phyloP scores from a whole-genome alignment of 2,888 invertebrate species.

The Scelioninae gen. 2 region DNA sequence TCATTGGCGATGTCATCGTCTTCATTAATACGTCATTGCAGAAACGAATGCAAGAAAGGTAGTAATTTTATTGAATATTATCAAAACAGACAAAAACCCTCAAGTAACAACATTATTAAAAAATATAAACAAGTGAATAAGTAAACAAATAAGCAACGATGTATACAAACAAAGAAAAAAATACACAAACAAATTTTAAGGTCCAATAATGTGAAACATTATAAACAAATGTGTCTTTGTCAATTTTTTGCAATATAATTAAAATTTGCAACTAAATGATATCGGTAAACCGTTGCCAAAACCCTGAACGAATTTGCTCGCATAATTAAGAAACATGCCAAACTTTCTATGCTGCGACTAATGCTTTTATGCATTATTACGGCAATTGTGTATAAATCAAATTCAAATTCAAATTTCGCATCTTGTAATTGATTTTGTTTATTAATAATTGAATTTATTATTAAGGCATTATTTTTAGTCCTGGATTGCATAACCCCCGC shows the following conservation, averaged over 20 bases:
- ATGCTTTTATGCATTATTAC: constrained; percentile 47
- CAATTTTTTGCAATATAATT: constrained; percentile 8
- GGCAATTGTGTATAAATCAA: constrained; percentile 30
- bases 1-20: constrained; percentile 33
- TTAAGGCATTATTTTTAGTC: constrained; percentile 15
- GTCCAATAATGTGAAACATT: background rate
- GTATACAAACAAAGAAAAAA: too few species aligned
- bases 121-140: too few species aligned
- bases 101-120: too few species aligned
- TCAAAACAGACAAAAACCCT: too few species aligned
- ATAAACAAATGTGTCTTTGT: background rate
- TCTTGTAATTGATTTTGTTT: constrained; percentile 38
- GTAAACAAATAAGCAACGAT: too few species aligned
- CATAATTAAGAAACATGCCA: constrained; percentile 46
- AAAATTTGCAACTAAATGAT: constrained; percentile 19
- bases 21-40: constrained; percentile 16
- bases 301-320: constrained; percentile 19
- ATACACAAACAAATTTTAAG: background rate
- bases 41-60: background rate
- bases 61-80: background rate
- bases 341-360: constrained; percentile 47
- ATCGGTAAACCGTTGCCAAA: constrained; percentile 24
- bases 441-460: constrained; percentile 38
- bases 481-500: background rate
- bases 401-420: constrained; percentile 31